phyloP scores from a whole-genome alignment of 2,797 vertebrate species.

The Muscicapa striata region DNA sequence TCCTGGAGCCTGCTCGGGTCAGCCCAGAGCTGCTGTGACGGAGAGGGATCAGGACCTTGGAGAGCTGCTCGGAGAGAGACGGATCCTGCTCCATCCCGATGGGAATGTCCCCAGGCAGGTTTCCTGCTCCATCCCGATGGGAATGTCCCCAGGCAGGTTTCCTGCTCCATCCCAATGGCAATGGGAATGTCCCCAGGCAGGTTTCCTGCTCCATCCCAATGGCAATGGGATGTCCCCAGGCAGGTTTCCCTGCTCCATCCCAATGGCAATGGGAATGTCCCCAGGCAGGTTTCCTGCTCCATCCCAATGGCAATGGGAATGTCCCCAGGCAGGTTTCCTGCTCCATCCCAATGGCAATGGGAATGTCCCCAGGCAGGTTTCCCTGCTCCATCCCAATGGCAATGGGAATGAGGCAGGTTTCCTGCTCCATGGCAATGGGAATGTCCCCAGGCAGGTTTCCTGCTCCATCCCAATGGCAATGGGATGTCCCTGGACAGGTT shows the following conservation, averaged over 20 bases:
- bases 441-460: accelerated
- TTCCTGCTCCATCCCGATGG: neutral
- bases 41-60: neutral
- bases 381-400: too few species aligned
- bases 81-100: too few species aligned
- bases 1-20: neutral
- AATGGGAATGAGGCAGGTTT: too few species aligned
- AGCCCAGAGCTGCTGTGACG: neutral
- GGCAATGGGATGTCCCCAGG: accelerated
- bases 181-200: accelerated
- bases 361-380: accelerated
- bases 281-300: accelerated
- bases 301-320: accelerated
- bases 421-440: accelerated
- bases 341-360: accelerated
- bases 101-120: accelerated
- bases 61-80: neutral
- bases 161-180: accelerated
- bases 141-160: too few species aligned
- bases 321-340: accelerated
- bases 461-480: neutral
- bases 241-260: neutral
- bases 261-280: accelerated
- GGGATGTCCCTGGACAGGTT: accelerated
- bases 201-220: neutral